Base-by-base conservation (phyloP, 2,888 invertebrate genomes). In the Mesorhabditis sp. region DNA sequence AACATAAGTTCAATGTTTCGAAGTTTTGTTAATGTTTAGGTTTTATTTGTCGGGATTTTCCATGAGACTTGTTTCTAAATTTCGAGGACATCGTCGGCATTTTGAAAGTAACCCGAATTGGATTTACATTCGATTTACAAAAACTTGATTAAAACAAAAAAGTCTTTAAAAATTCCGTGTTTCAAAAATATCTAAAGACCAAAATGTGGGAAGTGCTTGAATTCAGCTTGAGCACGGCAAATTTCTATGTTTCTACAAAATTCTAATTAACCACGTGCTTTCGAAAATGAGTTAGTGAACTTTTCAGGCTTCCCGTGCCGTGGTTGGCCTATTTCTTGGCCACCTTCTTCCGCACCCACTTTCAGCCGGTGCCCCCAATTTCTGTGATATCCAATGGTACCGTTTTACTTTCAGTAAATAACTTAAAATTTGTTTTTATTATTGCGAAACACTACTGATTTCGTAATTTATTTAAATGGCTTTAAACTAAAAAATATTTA, bases 271-370 rank as follows among this genome's bases (percentile, higher is more conserved):
- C 28, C 28, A 28, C 28, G 28, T 28, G 28, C 28, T 28, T 28
- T 2, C 28, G 1, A 28, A 45, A 15, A 64, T n/a, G n/a, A 66
- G 43, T 43, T 72, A n/a, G n/a, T n/a, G n/a, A n/a, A n/a, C n/a
- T 28, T 28, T 73, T 50, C 66, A 76, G 76, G 28, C 90, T 97
- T 88, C 96, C 96, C 85, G 91, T 97, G 85, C 97, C 97, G 81
- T 97, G 97, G 97, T 90, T 97, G 84, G 89, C 97, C 80, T 95
- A 92, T 88, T 92, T 93, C 82, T 88, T 93, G 84, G 91, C 93
- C 87, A 90, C 77, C 44, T 63, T 92, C 87, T 91, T 92, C 76
- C 71, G 69, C 61, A 43, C 43, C 6, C 65, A 43, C 13, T 65
- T 70, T 4, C 71, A 70, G 41, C 68, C 72, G 45, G 45, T 75